A percentile compares a stretch with the other conserved stretches of the same genome.
phyloP scores from a whole-genome alignment of 2,113 vertebrate genomes.

The Ceyx cyanopectus region DNA sequence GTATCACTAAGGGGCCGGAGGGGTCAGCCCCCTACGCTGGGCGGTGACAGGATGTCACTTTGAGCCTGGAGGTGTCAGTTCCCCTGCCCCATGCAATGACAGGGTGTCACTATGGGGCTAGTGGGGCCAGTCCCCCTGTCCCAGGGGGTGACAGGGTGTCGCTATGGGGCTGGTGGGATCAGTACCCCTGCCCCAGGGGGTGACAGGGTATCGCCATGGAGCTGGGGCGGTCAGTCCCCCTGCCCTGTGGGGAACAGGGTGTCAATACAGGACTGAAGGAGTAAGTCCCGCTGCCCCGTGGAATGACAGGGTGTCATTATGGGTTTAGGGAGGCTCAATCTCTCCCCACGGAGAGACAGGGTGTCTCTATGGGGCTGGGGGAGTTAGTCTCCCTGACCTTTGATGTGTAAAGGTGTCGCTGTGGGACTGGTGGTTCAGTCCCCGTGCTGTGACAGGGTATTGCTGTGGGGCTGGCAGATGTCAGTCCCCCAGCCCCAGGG shows the following conservation, averaged over 20 bases:
- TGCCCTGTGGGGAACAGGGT: neutral
- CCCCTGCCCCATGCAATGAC: neutral
- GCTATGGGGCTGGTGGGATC: neutral
- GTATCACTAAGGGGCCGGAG: neutral
- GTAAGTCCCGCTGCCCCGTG: no score
- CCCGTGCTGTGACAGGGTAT: neutral
- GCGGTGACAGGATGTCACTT: neutral
- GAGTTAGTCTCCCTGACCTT: no score
- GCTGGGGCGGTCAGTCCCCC: no score
- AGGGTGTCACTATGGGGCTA: neutral
- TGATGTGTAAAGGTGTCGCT: neutral
- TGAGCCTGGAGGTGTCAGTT: neutral
- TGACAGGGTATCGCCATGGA: neutral
- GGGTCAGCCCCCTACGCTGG: neutral
- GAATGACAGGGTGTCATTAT: neutral
- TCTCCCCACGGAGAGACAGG: neutral
- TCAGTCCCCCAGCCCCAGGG: rapidly evolving
- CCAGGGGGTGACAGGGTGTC: neutral
- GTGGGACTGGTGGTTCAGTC: neutral
- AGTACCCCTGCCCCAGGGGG: neutral
- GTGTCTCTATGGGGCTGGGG: no score
- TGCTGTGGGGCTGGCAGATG: neutral
- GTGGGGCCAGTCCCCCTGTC: neutral
- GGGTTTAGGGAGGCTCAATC: neutral
- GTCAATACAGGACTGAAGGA: neutral